Conservation (phyloP, 2,113 vertebrate genomes). For the Platanista minor region DNA sequence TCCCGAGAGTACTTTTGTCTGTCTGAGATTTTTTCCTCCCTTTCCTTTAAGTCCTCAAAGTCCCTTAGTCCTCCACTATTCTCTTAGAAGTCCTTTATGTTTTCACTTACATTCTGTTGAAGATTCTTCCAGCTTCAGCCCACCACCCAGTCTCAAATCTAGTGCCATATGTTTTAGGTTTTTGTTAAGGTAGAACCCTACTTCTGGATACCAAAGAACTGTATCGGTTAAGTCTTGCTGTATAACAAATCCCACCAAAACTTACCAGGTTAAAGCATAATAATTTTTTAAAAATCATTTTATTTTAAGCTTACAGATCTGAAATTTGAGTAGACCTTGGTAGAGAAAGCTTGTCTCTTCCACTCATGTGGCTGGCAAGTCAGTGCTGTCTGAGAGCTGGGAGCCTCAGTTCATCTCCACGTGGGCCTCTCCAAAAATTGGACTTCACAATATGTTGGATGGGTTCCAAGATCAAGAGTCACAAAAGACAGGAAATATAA, state of each 20-base stretch:
- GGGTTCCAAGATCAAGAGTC: neutral
- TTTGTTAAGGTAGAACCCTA: neutral
- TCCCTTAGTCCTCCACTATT: neutral
- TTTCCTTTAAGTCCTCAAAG: neutral
- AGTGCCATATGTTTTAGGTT: neutral
- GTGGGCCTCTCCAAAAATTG: neutral
- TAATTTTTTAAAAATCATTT: neutral
- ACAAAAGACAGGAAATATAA: neutral
- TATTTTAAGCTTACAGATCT: neutral
- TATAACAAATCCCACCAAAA: neutral
- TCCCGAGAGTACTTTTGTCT: neutral
- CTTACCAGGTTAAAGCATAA: neutral
- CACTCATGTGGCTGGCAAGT: neutral
- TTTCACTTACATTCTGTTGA: neutral
- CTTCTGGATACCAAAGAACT: neutral
- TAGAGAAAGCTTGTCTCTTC: neutral
- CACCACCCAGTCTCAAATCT: neutral
- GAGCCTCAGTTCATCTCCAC: neutral
- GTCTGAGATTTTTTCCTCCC: neutral
- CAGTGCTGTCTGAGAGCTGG: neutral
- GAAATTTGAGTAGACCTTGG: neutral
- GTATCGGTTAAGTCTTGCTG: neutral
- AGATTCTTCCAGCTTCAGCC: neutral
- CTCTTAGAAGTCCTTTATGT: neutral
- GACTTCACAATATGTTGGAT: neutral